phyloP scores from a whole-genome alignment of 1,140 invertebrate genomes.

The Sitobion miscanthi region DNA sequence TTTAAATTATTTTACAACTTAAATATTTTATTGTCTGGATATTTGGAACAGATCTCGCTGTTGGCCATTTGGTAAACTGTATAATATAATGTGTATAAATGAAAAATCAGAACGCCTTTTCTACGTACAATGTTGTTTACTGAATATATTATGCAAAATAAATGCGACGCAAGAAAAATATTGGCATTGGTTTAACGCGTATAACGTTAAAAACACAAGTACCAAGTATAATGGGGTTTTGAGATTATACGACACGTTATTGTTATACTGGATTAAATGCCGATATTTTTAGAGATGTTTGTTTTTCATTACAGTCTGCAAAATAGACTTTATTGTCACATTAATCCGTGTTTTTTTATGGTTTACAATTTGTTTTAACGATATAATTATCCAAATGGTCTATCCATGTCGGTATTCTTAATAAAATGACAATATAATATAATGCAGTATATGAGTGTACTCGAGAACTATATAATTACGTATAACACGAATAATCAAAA shows the following conservation, averaged over 20 bases:
- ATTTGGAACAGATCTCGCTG: neutral
- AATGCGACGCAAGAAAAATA: slow-evolving; percentile 8
- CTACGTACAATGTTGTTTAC: neutral
- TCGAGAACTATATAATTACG: neutral
- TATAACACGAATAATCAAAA: neutral
- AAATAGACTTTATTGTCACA: neutral
- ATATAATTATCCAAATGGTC: slow-evolving; percentile 2
- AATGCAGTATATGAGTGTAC: neutral
- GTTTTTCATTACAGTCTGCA: neutral
- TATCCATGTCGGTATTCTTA: neutral
- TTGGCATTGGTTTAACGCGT: slow-evolving; percentile 2
- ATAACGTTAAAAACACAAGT: neutral
- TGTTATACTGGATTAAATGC: neutral
- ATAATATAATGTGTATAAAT: neutral
- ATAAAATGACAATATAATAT: neutral
- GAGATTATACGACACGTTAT: neutral
- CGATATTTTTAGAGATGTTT: neutral
- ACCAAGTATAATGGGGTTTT: neutral
- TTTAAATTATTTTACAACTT: neutral
- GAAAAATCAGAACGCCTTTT: neutral
- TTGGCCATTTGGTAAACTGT: neutral
- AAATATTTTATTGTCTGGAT: neutral
- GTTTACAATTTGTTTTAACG: neutral
- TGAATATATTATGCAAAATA: slow-evolving; percentile 30
- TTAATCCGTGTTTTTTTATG: neutral